These are phyloP conservation scores for Oostethus manadensis DNA, from an alignment of 2,113 vertebrate genomes.

Conservation along the genomic window DNA sequence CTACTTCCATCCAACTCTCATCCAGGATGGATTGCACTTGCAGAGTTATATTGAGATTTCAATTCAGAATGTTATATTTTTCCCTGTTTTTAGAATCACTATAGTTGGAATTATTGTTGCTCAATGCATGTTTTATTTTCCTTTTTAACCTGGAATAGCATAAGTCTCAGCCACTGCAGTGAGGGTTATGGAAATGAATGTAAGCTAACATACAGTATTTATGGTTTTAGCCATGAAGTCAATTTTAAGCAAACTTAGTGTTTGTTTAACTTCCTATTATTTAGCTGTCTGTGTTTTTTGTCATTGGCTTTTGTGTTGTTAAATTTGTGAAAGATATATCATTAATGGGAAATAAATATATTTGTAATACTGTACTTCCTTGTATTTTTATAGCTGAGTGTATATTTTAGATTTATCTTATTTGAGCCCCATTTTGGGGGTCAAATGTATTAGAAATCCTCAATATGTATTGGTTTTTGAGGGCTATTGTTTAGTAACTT, in stretches of 20 bases:
- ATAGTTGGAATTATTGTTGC: conserved; percentile 71
- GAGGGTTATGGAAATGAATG: conserved; percentile 67
- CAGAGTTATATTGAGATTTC: conserved; percentile 49
- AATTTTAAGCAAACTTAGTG: conserved; percentile 65
- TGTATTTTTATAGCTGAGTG: conserved; percentile 80
- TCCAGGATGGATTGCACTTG: conserved; percentile 70
- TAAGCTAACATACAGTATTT: conserved; percentile 61
- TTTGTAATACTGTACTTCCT: conserved; percentile 79
- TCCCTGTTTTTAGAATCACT: conserved; percentile 68
- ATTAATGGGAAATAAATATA: conserved; percentile 80
- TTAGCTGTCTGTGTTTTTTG: conserved; percentile 71
- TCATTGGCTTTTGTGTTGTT: conserved; percentile 75
- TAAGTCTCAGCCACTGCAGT: conserved; percentile 47
- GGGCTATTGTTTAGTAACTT: conserved; percentile 64
- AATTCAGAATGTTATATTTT: conserved; percentile 56
- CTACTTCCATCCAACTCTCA: conserved; percentile 57
- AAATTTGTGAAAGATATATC: conserved; percentile 73
- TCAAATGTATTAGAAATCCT: conserved; percentile 63
- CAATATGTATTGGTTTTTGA: conserved; percentile 64
- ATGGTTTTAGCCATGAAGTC: conserved; percentile 64
- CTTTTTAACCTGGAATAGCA: conserved; percentile 51
- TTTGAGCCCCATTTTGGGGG: conserved; percentile 63
- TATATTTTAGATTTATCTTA: conserved; percentile 69
- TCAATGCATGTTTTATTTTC: conserved; percentile 48
- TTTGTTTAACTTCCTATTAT: conserved; percentile 64